Conservation (phyloP, 2,797 vertebrate genomes). For the Lindbergichthys nudifrons region DNA sequence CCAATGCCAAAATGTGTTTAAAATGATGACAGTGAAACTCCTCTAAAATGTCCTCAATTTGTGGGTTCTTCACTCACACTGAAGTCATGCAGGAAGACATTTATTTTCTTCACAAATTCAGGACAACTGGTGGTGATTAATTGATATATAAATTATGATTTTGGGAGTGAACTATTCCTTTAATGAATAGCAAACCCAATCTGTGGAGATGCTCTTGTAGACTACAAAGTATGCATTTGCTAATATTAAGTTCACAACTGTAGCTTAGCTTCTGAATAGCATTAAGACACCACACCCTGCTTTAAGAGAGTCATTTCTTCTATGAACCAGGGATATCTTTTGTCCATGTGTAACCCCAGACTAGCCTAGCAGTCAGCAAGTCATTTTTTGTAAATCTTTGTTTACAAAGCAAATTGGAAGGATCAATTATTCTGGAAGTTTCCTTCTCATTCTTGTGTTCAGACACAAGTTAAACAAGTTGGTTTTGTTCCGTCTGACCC, state of each 20-base stretch:
- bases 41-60: no score
- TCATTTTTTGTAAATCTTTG: constrained; percentile 19
- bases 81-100: no score
- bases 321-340: constrained; percentile 54
- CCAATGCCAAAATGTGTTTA: not conserved
- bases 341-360: constrained; percentile 61
- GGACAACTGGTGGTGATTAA: no score
- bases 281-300: constrained; percentile 7
- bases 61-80: no score
- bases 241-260: not conserved
- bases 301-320: constrained; percentile 52
- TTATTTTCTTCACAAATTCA: no score
- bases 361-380: constrained; percentile 24
- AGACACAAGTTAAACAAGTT: constrained; percentile 21
- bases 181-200: constrained; percentile 16
- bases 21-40: not conserved
- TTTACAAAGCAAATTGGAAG: constrained; percentile 43
- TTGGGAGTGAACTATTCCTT: not conserved
- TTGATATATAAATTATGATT: no score
- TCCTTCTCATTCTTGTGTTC: not conserved
- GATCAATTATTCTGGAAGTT: constrained; percentile 28
- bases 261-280: constrained; percentile 13
- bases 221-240: not conserved
- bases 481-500: constrained; percentile 11
- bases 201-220: not conserved